These are phyloP conservation scores for Trissolcus basalis DNA, from an alignment of 1,140 invertebrate species.

Conservation along the genomic window DNA sequence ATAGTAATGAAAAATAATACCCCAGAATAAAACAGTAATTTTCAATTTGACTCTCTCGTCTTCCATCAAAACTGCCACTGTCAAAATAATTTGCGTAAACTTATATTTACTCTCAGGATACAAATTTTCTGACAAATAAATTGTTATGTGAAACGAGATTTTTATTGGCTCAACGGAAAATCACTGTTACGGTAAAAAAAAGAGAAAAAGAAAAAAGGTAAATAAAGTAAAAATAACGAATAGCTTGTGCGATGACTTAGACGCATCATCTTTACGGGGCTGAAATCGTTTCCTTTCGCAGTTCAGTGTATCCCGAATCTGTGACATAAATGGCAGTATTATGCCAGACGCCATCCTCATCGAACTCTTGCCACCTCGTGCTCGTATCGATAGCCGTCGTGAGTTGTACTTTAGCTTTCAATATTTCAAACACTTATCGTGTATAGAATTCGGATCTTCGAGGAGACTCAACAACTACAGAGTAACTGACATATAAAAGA, in stretches of 20 bases:
- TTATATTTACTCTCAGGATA: no score
- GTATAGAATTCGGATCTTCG: constrained; percentile 41
- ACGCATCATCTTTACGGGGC: constrained; percentile 7
- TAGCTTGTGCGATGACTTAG: constrained; percentile 39
- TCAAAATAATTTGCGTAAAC: no score
- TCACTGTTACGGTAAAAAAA: constrained; percentile 12
- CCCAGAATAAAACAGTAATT: no score
- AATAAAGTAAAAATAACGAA: constrained; percentile 12
- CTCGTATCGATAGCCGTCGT: constrained; percentile 51
- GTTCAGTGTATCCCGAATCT: constrained; percentile 47
- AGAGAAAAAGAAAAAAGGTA: no score
- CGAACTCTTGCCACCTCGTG: constrained; percentile 20
- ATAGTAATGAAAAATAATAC: no score
- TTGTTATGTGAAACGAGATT: no score
- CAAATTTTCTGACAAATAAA: no score
- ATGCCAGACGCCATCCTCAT: constrained; percentile 58
- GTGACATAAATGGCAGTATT: constrained; percentile 71
- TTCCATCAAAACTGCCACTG: no score
- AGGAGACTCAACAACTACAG: constrained; percentile 18
- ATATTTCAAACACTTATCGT: constrained; percentile 77
- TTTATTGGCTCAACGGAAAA: no score
- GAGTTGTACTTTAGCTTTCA: constrained; percentile 72
- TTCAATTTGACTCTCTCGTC: no score
- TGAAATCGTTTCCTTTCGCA: constrained; percentile 25
- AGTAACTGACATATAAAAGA: constrained; percentile 22